phyloP scores from a whole-genome alignment of 2,888 invertebrate genomes.

The Agonopterix alstromeriana region DNA sequence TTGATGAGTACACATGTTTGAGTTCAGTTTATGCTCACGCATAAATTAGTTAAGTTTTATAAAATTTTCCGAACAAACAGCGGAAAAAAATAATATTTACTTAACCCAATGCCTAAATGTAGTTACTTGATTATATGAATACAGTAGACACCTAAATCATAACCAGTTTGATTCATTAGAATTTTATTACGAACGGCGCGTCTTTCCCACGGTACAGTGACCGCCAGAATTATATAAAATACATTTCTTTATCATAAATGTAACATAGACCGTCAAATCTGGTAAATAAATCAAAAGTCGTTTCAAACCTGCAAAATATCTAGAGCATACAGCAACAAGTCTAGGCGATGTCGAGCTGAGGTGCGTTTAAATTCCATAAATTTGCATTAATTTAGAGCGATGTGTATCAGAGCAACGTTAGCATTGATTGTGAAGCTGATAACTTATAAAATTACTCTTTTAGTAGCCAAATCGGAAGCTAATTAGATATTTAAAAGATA shows the following conservation, averaged over 20 bases:
- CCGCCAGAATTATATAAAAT: slow-evolving; percentile 14
- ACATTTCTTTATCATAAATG: no score
- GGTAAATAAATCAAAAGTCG: not conserved
- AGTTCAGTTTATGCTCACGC: no score
- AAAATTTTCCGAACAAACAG: no score
- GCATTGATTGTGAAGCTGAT: slow-evolving; percentile 43
- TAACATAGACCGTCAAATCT: not conserved
- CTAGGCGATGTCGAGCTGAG: slow-evolving; percentile 10
- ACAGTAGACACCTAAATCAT: slow-evolving; percentile 18
- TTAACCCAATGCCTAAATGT: not conserved
- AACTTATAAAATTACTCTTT: slow-evolving; percentile 5
- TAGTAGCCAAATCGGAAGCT: not conserved
- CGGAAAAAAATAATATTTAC: not conserved
- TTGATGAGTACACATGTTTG: no score
- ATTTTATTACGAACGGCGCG: slow-evolving; percentile 20
- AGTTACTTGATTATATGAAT: slow-evolving; percentile 8
- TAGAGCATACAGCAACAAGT: slow-evolving; percentile 26
- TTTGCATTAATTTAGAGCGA: slow-evolving; percentile 53
- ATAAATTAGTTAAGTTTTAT: no score
- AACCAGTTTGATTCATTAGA: slow-evolving; percentile 35
- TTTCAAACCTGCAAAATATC: slow-evolving; percentile 10
- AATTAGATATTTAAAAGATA: no score
- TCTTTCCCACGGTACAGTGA: slow-evolving; percentile 34
- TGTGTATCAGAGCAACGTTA: slow-evolving; percentile 42
- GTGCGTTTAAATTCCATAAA: slow-evolving; percentile 35